Evolutionary conservation across 2,888 invertebrate species (phyloP).

Genomic region (Cerastis leucographa): DNA sequence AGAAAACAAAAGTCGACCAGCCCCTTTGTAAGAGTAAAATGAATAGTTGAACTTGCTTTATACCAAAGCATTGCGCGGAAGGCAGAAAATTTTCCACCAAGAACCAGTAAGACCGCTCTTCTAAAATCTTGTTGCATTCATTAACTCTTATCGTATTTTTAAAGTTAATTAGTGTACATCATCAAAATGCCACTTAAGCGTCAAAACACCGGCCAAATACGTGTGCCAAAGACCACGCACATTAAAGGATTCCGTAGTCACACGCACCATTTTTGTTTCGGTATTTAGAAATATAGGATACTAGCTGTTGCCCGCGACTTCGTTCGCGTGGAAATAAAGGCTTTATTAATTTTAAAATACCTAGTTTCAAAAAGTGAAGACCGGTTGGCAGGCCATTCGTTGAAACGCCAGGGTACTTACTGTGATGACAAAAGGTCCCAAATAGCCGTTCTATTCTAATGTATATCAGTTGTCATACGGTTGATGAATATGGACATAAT

Average conservation of each 20-base stretch:
- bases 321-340: too few species aligned
- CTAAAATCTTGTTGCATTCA: background rate
- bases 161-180: background rate
- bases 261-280: background rate
- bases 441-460: too few species aligned
- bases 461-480: too few species aligned
- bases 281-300: background rate
- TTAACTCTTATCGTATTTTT: background rate
- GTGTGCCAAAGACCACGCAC: too few species aligned
- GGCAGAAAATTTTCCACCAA: slow-evolving; percentile 10
- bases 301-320: too few species aligned
- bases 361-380: too few species aligned
- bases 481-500: too few species aligned
- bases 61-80: background rate
- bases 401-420: too few species aligned
- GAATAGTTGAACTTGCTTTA: background rate
- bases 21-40: background rate
- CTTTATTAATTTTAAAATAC: too few species aligned
- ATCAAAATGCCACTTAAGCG: background rate
- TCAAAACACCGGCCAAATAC: background rate
- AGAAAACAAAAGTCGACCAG: background rate
- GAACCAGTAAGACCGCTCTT: slow-evolving; percentile 7
- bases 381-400: too few species aligned
- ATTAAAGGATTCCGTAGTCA: background rate
- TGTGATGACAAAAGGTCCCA: too few species aligned